Evolutionary conservation across 1,140 invertebrate species (phyloP), one percentile per base, ranked within the genome.

Genomic region (Diorhabda carinulata): DNA sequence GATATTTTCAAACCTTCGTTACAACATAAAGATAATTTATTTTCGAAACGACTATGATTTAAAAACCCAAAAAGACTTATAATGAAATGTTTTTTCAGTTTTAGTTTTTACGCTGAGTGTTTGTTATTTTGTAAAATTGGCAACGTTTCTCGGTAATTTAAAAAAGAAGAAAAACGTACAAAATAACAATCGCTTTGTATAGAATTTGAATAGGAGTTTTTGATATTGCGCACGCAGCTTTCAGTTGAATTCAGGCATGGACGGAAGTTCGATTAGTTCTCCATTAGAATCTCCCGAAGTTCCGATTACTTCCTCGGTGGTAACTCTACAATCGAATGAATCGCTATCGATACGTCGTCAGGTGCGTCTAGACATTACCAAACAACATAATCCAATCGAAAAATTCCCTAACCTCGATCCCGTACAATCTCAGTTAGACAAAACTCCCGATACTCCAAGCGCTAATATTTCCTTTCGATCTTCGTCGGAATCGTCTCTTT

Each of bases 271-370:
- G 73, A 84, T 90, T 57, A 89, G 88, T 61, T 92, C 90, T 64
- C 90, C 91, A 5, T 84, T 91, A 72, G 91, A 87, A 72, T 89
- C 88, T 25, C 87, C 87, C 10, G 87, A 88, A 69, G 84, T 85
- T 64, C 84, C 85, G 70, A 83, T 86, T 66, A 87, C 86, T 69
- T 87, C 86, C 74, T 88, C 85, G 62, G 83, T 86, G 72, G 87
- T 83, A 5, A 88, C 87, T 8, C 78, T 88, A 75, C 86, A 88
- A 78, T 86, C 87, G 9, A 82, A 85, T 74, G 81, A 87, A 79
- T 83, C 84, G 72, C 83, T 84, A 80, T 86, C 85, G 78, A 80
- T 79, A 79, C 84, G 77, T 80, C 85, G 81, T 77, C 83, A 82
- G 77, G 80, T 81, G 78, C 81, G 78, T 81, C 78, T 75, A 72